Base-by-base conservation (phyloP, 2,888 invertebrate species). In the Protonemura montana region DNA sequence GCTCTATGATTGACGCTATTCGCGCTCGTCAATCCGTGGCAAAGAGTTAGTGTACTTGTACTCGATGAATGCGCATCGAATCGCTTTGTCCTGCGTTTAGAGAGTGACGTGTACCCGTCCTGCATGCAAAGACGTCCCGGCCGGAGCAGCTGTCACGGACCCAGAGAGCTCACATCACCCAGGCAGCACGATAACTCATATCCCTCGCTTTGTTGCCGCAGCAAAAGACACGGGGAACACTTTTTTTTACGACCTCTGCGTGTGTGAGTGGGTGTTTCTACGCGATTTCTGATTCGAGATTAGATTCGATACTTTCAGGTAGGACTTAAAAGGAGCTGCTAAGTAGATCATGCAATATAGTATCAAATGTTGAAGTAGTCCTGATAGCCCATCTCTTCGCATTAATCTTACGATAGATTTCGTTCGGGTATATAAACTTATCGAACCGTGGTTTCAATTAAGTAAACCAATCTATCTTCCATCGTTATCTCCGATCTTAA, bases 401-500 rank as follows among this genome's bases (percentile, higher is more conserved):
- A 59, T 59, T 59, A 59, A 59, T 59, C 59, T 59, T 59, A 21
- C 59, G 59, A 59, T 59, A 59, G 59, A 59, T 59, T 59, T 59
- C 59, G 59, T 59, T 59, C 59, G 59, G 6, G 59, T 3, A 7
- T 59, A 59, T 59, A 59, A 59, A 59, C 59, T 59, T 7, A 3
- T 59, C 59, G 59, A 21, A 59, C 28, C 78, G 78, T 13, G 28
- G 78, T 78, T 82, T 82, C 82, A 82, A 82, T 82, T 82, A 82
- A 82, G 35, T 41, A 41, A 41, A 41, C 82, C 82, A 82, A 82
- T 82, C 41, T 82, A 82, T 82, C 82, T 78, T 78, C 78, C 26
- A 26, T n/a, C 30, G 30, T 81, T 82, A 82, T 82, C 82, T 41
- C 0, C 82, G 25, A 82, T 82, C 82, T 82, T 82, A 21, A 26